phyloP scores from a whole-genome alignment of 1,140 invertebrate genomes.

The Drosophila pseudoobscura region DNA sequence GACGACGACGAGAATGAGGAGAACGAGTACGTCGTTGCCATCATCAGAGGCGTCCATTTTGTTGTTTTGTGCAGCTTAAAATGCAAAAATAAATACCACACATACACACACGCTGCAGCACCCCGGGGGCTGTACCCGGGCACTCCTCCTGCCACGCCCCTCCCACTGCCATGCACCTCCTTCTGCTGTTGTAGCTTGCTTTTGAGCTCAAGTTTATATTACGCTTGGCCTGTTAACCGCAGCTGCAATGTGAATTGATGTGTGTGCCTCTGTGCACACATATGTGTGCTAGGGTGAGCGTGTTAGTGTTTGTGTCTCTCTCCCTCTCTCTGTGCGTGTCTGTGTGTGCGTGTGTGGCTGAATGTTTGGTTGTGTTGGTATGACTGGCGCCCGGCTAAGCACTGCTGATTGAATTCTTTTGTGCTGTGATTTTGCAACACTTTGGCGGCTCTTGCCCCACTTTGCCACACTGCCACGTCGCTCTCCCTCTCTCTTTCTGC shows the following conservation, averaged over 20 bases:
- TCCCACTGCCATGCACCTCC: not conserved
- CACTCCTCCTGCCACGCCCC: not conserved
- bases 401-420: conserved; percentile 80
- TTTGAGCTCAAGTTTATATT: conserved; percentile 79
- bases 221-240: conserved; percentile 79
- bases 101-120: conserved; percentile 14
- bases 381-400: conserved; percentile 65
- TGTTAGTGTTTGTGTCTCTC: not conserved
- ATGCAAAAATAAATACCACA: conserved; percentile 77
- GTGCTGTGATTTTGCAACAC: conserved; percentile 77
- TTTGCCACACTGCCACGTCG: conserved; percentile 10
- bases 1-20: too few relatives aligned
- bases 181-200: conserved; percentile 37
- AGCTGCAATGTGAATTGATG: conserved; percentile 47
- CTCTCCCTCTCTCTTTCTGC: not conserved
- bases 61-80: conserved; percentile 64
- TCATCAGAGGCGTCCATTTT: conserved; percentile 54
- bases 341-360: conserved; percentile 20
- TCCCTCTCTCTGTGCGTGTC: not conserved
- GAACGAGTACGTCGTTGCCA: conserved; percentile 40
- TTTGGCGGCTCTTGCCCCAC: conserved; percentile 52
- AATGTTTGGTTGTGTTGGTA: conserved; percentile 18
- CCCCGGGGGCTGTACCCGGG: not conserved
- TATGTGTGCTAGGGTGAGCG: conserved; percentile 18
- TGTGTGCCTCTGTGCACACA: not conserved